Percentiles rank a stretch among this genome's conserved stretches.
These are phyloP conservation scores for Theocolax elegans DNA, from an alignment of 1,140 invertebrate genomes.

Conservation along the genomic window DNA sequence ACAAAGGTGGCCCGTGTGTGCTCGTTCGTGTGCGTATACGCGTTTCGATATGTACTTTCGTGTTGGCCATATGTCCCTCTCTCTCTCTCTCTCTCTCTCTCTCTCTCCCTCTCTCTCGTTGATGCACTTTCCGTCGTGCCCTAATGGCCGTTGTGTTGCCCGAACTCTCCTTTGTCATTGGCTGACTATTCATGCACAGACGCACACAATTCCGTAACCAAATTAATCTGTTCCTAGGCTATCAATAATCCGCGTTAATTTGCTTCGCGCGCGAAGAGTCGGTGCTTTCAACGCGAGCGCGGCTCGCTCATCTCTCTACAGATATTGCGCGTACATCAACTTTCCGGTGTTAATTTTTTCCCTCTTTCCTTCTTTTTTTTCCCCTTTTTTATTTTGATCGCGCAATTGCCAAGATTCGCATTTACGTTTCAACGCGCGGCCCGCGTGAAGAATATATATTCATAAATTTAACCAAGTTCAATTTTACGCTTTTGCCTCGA, in stretches of 20 bases:
- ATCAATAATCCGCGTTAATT: constrained; percentile 43
- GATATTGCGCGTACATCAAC: constrained; percentile 27
- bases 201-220: constrained; percentile 35
- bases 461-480: constrained; percentile 20
- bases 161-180: constrained; percentile 20
- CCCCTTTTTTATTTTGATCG: neutral
- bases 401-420: constrained; percentile 10
- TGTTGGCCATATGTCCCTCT: constrained; percentile 48
- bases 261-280: constrained; percentile 14
- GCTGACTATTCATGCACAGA: constrained; percentile 12
- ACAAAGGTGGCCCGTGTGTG: neutral
- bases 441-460: constrained; percentile 9
- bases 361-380: neutral
- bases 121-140: constrained; percentile 34
- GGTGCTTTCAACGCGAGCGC: neutral
- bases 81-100: neutral
- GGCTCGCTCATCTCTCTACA: neutral
- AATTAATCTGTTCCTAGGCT: constrained; percentile 38
- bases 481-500: neutral
- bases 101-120: constrained; percentile 10
- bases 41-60: neutral
- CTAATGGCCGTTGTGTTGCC: constrained; percentile 32
- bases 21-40: neutral
- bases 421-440: neutral
- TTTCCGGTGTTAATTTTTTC: neutral